Evolutionary conservation across 2,113 vertebrate genomes (phyloP).

Genomic region (Passer domesticus): DNA sequence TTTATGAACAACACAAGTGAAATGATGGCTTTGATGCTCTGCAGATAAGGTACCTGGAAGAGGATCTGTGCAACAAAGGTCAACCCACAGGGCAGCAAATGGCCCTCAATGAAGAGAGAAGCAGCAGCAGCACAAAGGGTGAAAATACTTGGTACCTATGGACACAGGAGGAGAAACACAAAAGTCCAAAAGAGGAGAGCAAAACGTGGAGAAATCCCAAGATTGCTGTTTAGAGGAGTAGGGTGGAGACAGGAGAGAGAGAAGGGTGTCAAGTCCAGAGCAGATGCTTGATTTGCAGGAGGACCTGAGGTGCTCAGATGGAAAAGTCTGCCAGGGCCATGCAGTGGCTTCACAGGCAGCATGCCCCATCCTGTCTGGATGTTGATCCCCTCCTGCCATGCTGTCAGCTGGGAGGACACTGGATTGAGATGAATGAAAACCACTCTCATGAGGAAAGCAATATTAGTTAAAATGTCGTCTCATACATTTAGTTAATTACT

Average conservation of each 20-base stretch:
- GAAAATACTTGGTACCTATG: background rate
- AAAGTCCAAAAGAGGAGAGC: background rate
- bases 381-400: fast-evolving
- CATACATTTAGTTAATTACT: conserved; percentile 52
- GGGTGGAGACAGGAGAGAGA: background rate
- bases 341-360: background rate
- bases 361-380: background rate
- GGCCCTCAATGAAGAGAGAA: background rate
- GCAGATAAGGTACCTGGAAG: background rate
- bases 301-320: background rate
- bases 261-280: background rate
- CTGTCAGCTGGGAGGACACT: background rate
- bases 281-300: background rate
- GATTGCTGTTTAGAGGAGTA: background rate
- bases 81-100: background rate
- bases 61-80: background rate
- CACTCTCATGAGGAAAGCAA: background rate
- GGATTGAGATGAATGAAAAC: background rate
- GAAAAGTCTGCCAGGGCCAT: background rate
- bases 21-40: background rate
- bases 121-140: background rate
- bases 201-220: background rate
- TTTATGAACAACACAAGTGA: background rate
- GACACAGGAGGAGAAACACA: background rate
- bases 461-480: conserved; percentile 14